Percentiles rank a stretch among this genome's conserved stretches.
These are phyloP conservation scores for Mallotus villosus DNA, from an alignment of 2,797 vertebrate species.

Conservation along the genomic window DNA sequence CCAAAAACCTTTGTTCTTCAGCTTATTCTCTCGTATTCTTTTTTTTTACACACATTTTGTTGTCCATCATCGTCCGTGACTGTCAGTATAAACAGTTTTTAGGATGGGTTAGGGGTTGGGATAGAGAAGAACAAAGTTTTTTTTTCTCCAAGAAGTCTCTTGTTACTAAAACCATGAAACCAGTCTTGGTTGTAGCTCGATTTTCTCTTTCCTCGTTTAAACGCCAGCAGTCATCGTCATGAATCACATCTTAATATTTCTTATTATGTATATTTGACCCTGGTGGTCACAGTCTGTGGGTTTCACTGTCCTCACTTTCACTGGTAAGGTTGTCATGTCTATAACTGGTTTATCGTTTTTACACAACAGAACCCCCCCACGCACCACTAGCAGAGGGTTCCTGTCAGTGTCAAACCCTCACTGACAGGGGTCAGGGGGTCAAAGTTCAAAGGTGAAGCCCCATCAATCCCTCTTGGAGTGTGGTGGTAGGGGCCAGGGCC, in stretches of 20 bases:
- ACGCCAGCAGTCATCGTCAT: slow-evolving; percentile 38
- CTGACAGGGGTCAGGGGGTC: slow-evolving; percentile 15
- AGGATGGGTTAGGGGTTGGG: slow-evolving; percentile 58
- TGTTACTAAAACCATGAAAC: slow-evolving; percentile 83
- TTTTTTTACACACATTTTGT: not conserved
- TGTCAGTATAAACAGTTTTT: slow-evolving; percentile 60
- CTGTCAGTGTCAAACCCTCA: slow-evolving; percentile 53
- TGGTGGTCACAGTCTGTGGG: slow-evolving; percentile 51
- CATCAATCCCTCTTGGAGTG: slow-evolving; percentile 42
- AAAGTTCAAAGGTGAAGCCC: slow-evolving; percentile 47
- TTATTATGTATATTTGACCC: slow-evolving; percentile 64
- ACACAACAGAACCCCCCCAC: slow-evolving; percentile 66
- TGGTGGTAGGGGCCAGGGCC: slow-evolving; percentile 34
- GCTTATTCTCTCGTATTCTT: slow-evolving; percentile 31
- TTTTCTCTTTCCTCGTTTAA: slow-evolving; percentile 54
- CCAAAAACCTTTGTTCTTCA: slow-evolving; percentile 57
- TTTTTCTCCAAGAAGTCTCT: slow-evolving; percentile 70
- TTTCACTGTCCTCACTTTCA: slow-evolving; percentile 52
- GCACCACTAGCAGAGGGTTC: slow-evolving; percentile 60
- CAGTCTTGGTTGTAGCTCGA: slow-evolving; percentile 71
- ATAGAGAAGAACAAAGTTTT: slow-evolving; percentile 79
- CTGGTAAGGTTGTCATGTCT: slow-evolving; percentile 28
- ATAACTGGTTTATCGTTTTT: slow-evolving; percentile 71
- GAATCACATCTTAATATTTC: slow-evolving; percentile 66
- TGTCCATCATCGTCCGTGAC: slow-evolving; percentile 39